phyloP scores from a whole-genome alignment of 2,888 invertebrate genomes.

The Heliconius ismenius region DNA sequence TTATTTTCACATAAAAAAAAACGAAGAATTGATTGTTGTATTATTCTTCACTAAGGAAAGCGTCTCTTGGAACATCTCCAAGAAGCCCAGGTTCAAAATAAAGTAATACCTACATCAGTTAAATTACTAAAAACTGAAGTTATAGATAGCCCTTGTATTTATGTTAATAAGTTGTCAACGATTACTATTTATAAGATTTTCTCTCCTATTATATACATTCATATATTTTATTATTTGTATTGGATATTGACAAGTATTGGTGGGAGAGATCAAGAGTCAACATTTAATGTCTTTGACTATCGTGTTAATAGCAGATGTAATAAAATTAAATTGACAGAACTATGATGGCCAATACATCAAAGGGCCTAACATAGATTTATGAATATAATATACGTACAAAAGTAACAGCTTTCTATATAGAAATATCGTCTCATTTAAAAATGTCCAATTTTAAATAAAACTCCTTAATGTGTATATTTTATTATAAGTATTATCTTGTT shows the following conservation, averaged over 20 bases:
- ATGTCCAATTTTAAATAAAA: too few species aligned
- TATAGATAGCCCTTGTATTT: not conserved
- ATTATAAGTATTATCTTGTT: too few species aligned
- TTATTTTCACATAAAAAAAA: too few species aligned
- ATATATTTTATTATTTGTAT: constrained; percentile 1
- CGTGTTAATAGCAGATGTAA: constrained; percentile 7
- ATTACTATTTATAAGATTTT: not conserved
- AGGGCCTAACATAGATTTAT: not conserved
- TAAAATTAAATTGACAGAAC: not conserved
- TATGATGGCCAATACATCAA: not conserved
- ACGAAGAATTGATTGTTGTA: too few species aligned
- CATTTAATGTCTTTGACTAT: constrained; percentile 8
- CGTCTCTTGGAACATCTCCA: too few species aligned
- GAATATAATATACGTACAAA: not conserved
- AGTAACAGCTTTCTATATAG: not conserved
- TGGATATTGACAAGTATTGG: constrained; percentile 16
- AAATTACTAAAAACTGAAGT: not conserved
- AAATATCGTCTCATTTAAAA: too few species aligned
- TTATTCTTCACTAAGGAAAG: too few species aligned
- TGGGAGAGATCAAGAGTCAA: constrained; percentile 28
- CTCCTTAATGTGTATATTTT: too few species aligned
- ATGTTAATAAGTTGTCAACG: not conserved
- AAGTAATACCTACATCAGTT: not conserved
- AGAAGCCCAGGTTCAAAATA: too few species aligned
- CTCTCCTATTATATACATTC: not conserved